A percentile compares a stretch with the other conserved stretches of the same genome.
These are phyloP conservation scores for Fistularia tabacaria DNA, from an alignment of 2,797 vertebrate species.

Conservation along the genomic window DNA sequence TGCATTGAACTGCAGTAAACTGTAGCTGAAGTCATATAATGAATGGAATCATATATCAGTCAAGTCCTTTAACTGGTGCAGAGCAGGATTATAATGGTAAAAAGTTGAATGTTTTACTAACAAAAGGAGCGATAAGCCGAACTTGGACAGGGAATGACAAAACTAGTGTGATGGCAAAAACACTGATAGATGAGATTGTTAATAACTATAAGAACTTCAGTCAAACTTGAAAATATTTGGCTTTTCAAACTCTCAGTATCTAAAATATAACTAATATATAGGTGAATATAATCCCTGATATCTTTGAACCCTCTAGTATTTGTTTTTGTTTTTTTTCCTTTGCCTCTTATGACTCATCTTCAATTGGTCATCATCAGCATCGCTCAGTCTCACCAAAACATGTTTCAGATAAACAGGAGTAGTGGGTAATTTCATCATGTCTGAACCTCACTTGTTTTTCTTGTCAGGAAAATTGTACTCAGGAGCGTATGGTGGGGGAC, in stretches of 20 bases:
- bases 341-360: conserved; percentile 2
- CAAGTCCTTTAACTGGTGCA: too few species aligned
- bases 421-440: conserved; percentile 21
- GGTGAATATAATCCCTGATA: conserved; percentile 18
- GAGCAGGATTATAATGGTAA: too few species aligned
- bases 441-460: conserved; percentile 74
- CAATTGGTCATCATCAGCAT: background rate
- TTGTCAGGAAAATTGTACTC: conserved; percentile 80
- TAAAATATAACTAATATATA: conserved; percentile 24
- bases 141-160: too few species aligned
- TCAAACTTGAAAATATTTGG: conserved; percentile 20
- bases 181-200: conserved; percentile 24
- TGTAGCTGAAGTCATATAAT: background rate
- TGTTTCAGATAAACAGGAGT: conserved; percentile 36
- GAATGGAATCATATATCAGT: conserved; percentile 9
- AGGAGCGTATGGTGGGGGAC: conserved; percentile 86
- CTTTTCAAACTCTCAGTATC: conserved; percentile 9
- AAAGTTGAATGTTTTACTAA: too few species aligned
- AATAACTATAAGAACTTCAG: conserved; percentile 37
- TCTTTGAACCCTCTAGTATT: conserved; percentile 25
- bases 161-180: conserved; percentile 12
- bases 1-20: background rate
- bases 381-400: conserved; percentile 25
- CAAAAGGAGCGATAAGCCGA: too few species aligned
- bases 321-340: conserved; percentile 20